Evolutionary conservation across 2,888 invertebrate genomes (phyloP), one percentile per base, ranked within the genome.

Genomic region (Lucinisca nassula): DNA sequence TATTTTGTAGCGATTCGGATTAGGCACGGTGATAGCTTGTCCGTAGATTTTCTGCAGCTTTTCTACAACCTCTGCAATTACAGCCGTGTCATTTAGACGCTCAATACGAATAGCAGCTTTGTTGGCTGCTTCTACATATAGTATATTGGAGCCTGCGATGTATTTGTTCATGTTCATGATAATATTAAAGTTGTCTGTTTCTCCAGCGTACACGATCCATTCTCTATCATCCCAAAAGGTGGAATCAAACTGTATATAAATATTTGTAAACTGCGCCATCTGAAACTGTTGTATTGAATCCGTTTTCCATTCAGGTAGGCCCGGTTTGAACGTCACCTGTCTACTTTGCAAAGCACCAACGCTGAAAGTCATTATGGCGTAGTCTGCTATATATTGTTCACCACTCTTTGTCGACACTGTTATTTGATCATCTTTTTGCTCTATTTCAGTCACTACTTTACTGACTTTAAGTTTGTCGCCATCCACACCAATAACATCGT

Each of bases 311-410:
- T 45, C 30, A 17, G 75, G 75, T 40, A 75, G 30, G 1, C n/a
- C 40, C 1, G 75, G 75, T 37, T 3, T 14, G 24, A 67, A 67
- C 3, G 6, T 17, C 27, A 67, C n/a, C n/a, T n/a, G n/a, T n/a
- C n/a, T n/a, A n/a, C n/a, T n/a, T n/a, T n/a, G n/a, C n/a, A n/a
- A n/a, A n/a, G n/a, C n/a, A n/a, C n/a, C n/a, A n/a, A n/a, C n/a
- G n/a, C n/a, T 91, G 86, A 12, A 88, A 10, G 90, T 90, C 3
- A 86, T 79, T 17, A 91, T 83, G n/a, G 75, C 91, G 37, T 79
- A 87, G 49, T 89, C 85, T 0, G 83, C 86, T 10, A 73, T 35
- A 49, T 84, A 87, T 2, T 55, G 21, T 3, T 72, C 79, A 2
- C 86, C 87, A 40, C 79, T 61, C 14, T 37, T 45, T 10, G 90